Evolutionary conservation across 2,888 invertebrate genomes (phyloP).

Genomic region (Macrosoma leucophasiata): DNA sequence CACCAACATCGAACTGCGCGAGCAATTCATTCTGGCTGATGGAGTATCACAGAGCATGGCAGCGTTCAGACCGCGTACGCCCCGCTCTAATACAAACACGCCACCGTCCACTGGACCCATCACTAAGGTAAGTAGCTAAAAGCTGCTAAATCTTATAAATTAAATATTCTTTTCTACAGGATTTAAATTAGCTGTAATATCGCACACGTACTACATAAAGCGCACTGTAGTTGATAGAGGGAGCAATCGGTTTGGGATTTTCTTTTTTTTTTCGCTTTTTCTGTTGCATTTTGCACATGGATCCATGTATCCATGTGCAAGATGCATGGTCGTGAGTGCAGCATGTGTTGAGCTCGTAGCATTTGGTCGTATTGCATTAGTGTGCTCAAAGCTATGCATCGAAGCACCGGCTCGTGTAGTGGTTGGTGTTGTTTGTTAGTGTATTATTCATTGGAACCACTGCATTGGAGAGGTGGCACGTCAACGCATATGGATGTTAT

Average conservation of each 20-base stretch:
- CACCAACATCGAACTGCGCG: slow-evolving; percentile 99
- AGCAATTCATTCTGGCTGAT: slow-evolving; percentile 98
- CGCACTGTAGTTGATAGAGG: slow-evolving; percentile 72
- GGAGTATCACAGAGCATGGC: slow-evolving; percentile 99
- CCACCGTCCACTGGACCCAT: slow-evolving; percentile 90
- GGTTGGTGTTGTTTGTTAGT: slow-evolving; percentile 70
- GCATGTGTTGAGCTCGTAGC: slow-evolving; percentile 73
- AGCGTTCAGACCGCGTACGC: slow-evolving; percentile 96
- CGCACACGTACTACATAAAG: slow-evolving; percentile 63
- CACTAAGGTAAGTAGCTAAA: slow-evolving; percentile 87
- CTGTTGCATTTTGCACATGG: slow-evolving; percentile 65
- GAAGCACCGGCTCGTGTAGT: slow-evolving; percentile 70
- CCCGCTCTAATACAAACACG: slow-evolving; percentile 84
- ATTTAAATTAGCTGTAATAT: slow-evolving; percentile 52
- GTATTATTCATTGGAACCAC: slow-evolving; percentile 63
- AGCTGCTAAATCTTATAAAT: slow-evolving; percentile 35
- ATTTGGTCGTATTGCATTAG: slow-evolving; percentile 71
- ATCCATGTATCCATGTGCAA: slow-evolving; percentile 63
- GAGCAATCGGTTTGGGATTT: slow-evolving; percentile 69
- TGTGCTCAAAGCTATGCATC: slow-evolving; percentile 70
- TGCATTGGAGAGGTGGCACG: slow-evolving; percentile 75
- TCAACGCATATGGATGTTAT: slow-evolving; percentile 63
- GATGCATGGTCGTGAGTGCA: slow-evolving; percentile 62
- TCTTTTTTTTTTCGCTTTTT: slow-evolving; percentile 54
- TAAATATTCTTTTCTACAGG: slow-evolving; percentile 52